Conservation (phyloP, 2,888 invertebrate genomes). For the Eulithis testata region DNA sequence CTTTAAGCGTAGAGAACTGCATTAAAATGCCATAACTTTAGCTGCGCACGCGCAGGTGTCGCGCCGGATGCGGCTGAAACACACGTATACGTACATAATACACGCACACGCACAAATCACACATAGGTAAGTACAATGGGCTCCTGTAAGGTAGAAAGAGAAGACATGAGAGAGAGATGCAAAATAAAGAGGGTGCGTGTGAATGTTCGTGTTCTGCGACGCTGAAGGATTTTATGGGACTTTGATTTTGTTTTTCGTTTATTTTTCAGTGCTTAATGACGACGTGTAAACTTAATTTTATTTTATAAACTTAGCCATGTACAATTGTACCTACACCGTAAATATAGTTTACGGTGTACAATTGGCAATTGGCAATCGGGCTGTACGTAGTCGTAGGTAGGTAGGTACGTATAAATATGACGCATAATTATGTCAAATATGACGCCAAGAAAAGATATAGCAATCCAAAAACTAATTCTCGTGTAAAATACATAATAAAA, state of each 20-base stretch:
- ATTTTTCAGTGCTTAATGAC: conserved; percentile 4
- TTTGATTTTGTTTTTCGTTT: conserved; percentile 25
- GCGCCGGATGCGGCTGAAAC: conserved; percentile 78
- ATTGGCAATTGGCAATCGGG: too few species aligned
- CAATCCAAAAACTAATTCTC: too few species aligned
- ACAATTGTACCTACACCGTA: too few species aligned
- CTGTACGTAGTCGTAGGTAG: too few species aligned
- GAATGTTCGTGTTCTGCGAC: conserved; percentile 5
- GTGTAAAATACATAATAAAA: too few species aligned
- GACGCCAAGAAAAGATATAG: too few species aligned
- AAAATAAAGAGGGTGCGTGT: conserved; percentile 57
- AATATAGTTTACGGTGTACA: too few species aligned
- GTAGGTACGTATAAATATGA: too few species aligned
- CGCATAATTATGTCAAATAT: too few species aligned
- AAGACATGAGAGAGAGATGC: conserved; percentile 36
- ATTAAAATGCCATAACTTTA: conserved; percentile 78
- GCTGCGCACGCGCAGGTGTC: conserved; percentile 78
- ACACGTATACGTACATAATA: conserved; percentile 25
- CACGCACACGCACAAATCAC: too few species aligned
- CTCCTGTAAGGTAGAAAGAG: conserved; percentile 18
- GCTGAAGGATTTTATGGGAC: conserved; percentile 45
- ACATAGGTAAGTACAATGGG: not conserved
- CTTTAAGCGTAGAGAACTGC: conserved; percentile 63
- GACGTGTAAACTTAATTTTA: not conserved
- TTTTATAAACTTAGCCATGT: not conserved